Evolutionary conservation across 2,797 vertebrate genomes (phyloP).

Genomic region (Acridotheres tristis): DNA sequence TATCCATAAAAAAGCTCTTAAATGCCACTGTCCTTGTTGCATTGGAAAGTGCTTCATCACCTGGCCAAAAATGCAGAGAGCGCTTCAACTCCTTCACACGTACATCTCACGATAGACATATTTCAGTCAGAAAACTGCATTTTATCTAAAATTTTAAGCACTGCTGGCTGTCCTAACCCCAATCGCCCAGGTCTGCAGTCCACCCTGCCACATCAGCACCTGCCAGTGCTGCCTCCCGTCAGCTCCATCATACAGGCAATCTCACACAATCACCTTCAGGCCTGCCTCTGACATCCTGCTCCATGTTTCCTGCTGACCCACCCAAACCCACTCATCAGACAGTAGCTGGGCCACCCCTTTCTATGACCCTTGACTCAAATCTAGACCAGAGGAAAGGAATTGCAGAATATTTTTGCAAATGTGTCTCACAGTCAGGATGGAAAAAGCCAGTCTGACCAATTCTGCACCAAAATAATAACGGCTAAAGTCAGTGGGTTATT

Average conservation of each 20-base stretch:
- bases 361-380: not conserved
- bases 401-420: not conserved
- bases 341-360: not conserved
- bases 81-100: not conserved
- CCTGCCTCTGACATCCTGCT: not conserved
- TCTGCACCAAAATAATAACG: not conserved
- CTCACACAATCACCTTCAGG: accelerated
- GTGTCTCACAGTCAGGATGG: not conserved
- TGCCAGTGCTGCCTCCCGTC: not conserved
- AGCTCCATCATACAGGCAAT: not conserved
- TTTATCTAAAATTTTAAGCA: not conserved
- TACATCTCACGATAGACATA: not conserved
- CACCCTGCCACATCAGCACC: not conserved
- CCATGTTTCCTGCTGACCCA: not conserved
- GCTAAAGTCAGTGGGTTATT: not conserved
- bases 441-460: not conserved
- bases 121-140: not conserved
- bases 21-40: not conserved
- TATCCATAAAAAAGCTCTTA: not conserved
- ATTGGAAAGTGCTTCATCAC: not conserved
- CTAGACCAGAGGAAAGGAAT: not conserved
- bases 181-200: accelerated
- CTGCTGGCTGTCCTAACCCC: not conserved
- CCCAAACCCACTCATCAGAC: not conserved
- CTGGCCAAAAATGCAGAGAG: not conserved